Conservation (phyloP, 2,888 invertebrate species). For the Trissoscelio sp. region DNA sequence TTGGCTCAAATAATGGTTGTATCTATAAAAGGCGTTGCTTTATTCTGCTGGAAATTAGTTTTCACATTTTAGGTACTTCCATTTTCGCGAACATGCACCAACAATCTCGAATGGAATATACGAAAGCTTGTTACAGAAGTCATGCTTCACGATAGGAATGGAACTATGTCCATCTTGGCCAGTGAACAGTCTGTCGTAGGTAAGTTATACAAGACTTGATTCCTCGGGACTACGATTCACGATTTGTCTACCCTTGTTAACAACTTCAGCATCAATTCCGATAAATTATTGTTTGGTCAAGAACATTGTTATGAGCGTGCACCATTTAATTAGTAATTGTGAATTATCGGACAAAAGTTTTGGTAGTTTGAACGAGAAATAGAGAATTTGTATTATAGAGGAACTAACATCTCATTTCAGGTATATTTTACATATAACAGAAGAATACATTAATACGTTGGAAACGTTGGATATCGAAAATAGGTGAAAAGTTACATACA, state of each 20-base stretch:
- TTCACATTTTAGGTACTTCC: neutral
- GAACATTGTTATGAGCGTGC: neutral
- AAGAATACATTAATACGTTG: too few species aligned
- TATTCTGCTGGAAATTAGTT: constrained; percentile 13
- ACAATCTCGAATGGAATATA: neutral
- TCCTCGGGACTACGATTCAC: constrained; percentile 4
- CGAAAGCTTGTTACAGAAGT: constrained; percentile 31
- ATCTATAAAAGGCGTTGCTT: neutral
- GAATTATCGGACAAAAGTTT: neutral
- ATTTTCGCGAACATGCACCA: constrained; percentile 5
- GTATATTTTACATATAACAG: too few species aligned
- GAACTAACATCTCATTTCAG: too few species aligned
- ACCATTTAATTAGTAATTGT: constrained; percentile 8
- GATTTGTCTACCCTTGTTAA: constrained; percentile 27
- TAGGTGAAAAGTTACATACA: too few species aligned
- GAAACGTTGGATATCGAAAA: too few species aligned
- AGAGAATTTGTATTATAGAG: too few species aligned
- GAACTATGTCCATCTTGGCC: constrained; percentile 28
- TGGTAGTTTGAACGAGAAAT: too few species aligned
- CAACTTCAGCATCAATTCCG: constrained; percentile 31
- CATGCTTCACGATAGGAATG: constrained; percentile 6
- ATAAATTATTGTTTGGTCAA: constrained; percentile 28
- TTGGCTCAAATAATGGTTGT: neutral
- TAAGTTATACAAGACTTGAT: constrained; percentile 19
- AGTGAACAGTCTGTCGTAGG: constrained; percentile 1